phyloP scores from a whole-genome alignment of 2,113 vertebrate genomes.

The Hemiscyllium ocellatum region DNA sequence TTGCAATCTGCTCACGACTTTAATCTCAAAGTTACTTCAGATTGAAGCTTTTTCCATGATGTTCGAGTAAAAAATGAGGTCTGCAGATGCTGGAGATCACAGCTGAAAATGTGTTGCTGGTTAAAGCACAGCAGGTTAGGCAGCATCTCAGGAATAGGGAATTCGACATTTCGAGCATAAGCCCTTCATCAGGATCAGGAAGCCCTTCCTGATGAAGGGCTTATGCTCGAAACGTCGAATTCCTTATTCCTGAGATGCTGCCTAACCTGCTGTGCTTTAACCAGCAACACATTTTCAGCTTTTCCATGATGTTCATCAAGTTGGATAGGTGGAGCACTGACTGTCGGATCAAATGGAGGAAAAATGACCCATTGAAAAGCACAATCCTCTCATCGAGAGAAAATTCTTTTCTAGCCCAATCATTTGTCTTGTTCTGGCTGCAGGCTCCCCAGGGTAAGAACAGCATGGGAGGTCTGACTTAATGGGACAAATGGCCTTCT shows the following conservation, averaged over 20 bases:
- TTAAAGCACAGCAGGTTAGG: no score
- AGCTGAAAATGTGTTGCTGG: no score
- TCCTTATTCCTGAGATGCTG: no score
- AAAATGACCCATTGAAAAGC: not conserved
- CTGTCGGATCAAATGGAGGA: not conserved
- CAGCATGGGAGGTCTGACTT: not conserved
- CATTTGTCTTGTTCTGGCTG: not conserved
- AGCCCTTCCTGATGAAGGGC: no score
- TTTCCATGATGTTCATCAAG: not conserved
- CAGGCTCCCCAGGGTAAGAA: not conserved
- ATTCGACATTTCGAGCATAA: no score
- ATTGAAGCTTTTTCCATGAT: not conserved
- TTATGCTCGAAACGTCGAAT: no score
- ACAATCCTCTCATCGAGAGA: not conserved
- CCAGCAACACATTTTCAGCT: no score
- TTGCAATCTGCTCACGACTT: not conserved
- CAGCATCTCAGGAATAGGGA: no score
- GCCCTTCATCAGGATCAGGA: no score
- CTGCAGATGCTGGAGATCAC: no score
- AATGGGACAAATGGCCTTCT: not conserved
- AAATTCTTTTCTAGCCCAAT: not conserved
- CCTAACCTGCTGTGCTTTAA: no score
- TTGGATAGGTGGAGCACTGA: not conserved
- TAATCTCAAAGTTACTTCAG: not conserved
- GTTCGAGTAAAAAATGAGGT: no score